Base-by-base conservation (phyloP, 2,888 invertebrate species). In the Cremastinae sp. region DNA sequence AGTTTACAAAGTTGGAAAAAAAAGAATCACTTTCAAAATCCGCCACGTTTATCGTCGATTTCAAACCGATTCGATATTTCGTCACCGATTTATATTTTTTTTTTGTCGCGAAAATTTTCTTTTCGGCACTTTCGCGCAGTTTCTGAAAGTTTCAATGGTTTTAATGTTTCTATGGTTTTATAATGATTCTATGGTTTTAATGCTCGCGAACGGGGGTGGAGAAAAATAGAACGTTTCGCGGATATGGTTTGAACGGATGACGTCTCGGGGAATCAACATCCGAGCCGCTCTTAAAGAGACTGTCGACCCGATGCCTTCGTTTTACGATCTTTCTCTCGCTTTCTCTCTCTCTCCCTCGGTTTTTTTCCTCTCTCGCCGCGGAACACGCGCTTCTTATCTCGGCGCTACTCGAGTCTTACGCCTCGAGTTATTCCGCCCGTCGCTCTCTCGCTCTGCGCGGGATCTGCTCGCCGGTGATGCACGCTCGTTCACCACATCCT, bases 341-440 rank as follows among this genome's bases (percentile, higher is more conserved):
- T 49, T 61, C 61, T 45, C 59, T n/a, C n/a, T n/a, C n/a, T n/a
- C n/a, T n/a, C n/a, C n/a, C n/a, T n/a, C n/a, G n/a, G n/a, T n/a
- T n/a, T 65, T 36, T 43, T 72, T 75, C 45, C 54, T 49, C 43
- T 41, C 22, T 62, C 45, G 61, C 41, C 71, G 75, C 62, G 56
- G 53, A 45, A 65, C 75, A 71, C 69, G 65, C 49, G 65, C 66
- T 79, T 49, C 80, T 81, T 81, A 81, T 81, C 80, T 78, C 64
- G 58, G 58, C 56, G 73, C 54, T 78, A 77, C 80, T 80, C 79
- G 78, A 79, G 74, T 78, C 80, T 78, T 81, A 77, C 75, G 84
- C 76, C 81, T 79, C 79, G 78, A 80, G 77, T 81, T 74, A 75
- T 72, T 20, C 16, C 38, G 38, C 69, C 45, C n/a, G 59, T 9